phyloP scores from a whole-genome alignment of 2,797 vertebrate genomes.

The Taeniopygia guttata region DNA sequence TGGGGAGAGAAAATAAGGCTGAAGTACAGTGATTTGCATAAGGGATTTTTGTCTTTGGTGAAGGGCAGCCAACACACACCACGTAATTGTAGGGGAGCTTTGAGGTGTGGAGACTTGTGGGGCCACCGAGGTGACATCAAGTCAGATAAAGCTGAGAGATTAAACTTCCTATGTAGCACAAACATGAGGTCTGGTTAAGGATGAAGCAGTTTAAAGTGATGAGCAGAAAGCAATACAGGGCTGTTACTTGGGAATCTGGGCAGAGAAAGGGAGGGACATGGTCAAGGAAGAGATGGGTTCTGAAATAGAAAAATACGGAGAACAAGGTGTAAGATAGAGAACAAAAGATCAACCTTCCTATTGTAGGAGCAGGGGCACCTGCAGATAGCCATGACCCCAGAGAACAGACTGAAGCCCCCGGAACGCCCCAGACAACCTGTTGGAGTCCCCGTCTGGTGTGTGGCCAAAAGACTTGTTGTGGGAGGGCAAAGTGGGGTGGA shows the following conservation, averaged over 20 bases:
- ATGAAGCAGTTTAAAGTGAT: neutral
- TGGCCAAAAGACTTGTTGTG: neutral
- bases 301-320: neutral
- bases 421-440: neutral
- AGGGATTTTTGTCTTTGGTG: neutral
- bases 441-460: too few species aligned
- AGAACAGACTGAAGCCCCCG: neutral
- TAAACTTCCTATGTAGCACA: neutral
- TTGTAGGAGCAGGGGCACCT: neutral
- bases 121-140: rapidly evolving
- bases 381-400: neutral
- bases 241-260: neutral
- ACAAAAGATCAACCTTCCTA: neutral
- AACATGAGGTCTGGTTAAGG: neutral
- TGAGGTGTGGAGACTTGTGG: neutral
- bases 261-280: neutral
- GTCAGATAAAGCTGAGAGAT: neutral
- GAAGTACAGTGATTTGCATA: neutral
- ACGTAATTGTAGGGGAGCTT: rapidly evolving
- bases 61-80: neutral
- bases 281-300: neutral
- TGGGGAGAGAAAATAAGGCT: neutral
- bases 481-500: neutral
- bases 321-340: neutral
- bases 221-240: neutral